Conservation (phyloP, 2,113 vertebrate species). For the Heterotilapia buettikoferi region DNA sequence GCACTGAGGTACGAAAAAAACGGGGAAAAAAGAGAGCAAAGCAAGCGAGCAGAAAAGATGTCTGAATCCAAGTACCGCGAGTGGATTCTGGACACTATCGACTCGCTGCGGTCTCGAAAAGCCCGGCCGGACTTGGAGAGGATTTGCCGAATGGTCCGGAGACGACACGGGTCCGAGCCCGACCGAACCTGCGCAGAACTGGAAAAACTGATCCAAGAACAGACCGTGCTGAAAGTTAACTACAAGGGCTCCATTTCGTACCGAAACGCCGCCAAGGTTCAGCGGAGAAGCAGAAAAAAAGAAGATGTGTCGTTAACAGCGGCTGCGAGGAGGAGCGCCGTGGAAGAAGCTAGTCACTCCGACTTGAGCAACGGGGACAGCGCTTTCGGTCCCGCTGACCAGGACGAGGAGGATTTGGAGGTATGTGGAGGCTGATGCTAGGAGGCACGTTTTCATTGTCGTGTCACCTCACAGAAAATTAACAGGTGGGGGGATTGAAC, state of each 20-base stretch:
- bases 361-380: constrained; percentile 74
- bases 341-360: constrained; percentile 71
- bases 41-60: constrained; percentile 60
- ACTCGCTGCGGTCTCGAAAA: constrained; percentile 89
- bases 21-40: constrained; percentile 22
- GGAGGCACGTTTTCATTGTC: constrained; percentile 15
- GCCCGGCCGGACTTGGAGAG: constrained; percentile 89
- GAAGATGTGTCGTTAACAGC: constrained; percentile 67
- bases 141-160: constrained; percentile 90
- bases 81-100: constrained; percentile 90
- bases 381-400: constrained; percentile 67
- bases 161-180: constrained; percentile 85
- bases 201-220: constrained; percentile 86
- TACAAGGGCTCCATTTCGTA: constrained; percentile 91
- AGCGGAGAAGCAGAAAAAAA: constrained; percentile 77
- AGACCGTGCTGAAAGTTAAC: constrained; percentile 87
- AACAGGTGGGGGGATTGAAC: constrained; percentile 47
- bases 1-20: constrained; percentile 53
- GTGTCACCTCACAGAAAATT: not conserved
- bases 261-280: constrained; percentile 85
- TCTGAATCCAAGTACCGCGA: constrained; percentile 81
- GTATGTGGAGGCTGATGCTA: constrained; percentile 38
- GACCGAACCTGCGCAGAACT: constrained; percentile 86
- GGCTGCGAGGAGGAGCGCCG: constrained; percentile 64
- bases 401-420: constrained; percentile 70